Evolutionary conservation across 1,140 invertebrate genomes (phyloP), one percentile per base, ranked within the genome.

Genomic region (Diachasmimorpha longicaudata): DNA sequence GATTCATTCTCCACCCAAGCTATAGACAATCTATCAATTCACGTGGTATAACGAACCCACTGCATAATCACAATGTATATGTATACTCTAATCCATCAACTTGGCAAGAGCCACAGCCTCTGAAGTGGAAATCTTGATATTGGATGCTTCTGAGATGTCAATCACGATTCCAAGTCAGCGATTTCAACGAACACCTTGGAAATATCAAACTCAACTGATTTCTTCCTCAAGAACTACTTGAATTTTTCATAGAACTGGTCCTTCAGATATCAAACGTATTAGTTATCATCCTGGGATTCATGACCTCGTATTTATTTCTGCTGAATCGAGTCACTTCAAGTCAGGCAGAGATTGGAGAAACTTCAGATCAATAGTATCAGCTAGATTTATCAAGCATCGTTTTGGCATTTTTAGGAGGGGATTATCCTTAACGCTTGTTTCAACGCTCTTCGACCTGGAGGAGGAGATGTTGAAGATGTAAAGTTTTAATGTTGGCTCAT

Each of bases 111-210:
- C 42, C 46, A 36, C 0, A 1, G 44, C 70, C 25, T 23, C 23
- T 42, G 31, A 72, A 8, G 70, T 19, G 44, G 37, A 68, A 67
- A 72, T 70, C n/a, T 55, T 19, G 14, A 52, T 42, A 48, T 76
- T 72, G 42, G 39, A 23, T 44, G 10, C 46, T 72, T 63, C 55
- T 39, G n/a, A 68, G 58, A 36, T 25, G 36, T 21, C 46, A 78
- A 75, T 58, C 48, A 73, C 58, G 69, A 70, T 36, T 14, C 19
- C 13, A 75, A n/a, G 74, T 78, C 74, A 78, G 77, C 73, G 58
- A 72, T 78, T 78, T 72, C 21, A 58, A 63, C 37, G 44, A 23
- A 74, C 48, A 76, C 52, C 55, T 70, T 74, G 37, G 25, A 72
- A 39, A 19, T 72, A 25, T 58, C 9, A 72, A 37, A 21, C 16